phyloP scores from a whole-genome alignment of 2,888 invertebrate genomes.

The Zhuqinia jingwanae region DNA sequence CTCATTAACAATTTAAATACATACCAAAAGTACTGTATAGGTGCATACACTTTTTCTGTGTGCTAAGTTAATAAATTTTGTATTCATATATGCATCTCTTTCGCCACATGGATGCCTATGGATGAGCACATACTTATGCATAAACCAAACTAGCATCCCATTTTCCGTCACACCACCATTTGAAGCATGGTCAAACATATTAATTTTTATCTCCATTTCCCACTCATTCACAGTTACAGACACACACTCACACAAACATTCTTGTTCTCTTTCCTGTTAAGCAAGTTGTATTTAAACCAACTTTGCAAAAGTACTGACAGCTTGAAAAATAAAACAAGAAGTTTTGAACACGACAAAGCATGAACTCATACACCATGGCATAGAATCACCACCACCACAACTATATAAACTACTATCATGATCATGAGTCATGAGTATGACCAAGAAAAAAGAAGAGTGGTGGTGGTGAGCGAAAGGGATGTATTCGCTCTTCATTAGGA shows the following conservation, averaged over 20 bases:
- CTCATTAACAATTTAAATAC: no score
- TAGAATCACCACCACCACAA: neutral
- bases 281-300: no score
- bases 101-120: no score
- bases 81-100: no score
- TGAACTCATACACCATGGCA: neutral
- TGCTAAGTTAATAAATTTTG: no score
- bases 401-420: neutral
- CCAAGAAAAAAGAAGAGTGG: neutral
- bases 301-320: neutral
- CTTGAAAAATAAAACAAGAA: neutral
- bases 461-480: neutral
- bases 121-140: no score
- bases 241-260: neutral
- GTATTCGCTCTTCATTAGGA: slow-evolving; percentile 55
- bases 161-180: slow-evolving; percentile 27
- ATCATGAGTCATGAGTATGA: neutral
- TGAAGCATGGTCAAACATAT: slow-evolving; percentile 56
- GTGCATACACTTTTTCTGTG: no score
- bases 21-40: no score
- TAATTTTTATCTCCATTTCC: slow-evolving; percentile 61
- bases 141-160: neutral
- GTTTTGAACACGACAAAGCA: no score
- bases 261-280: neutral
- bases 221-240: slow-evolving; percentile 39